Evolutionary conservation across 2,888 invertebrate species (phyloP), one percentile per base, ranked within the genome.

Genomic region (Pemphredon lugubris): DNA sequence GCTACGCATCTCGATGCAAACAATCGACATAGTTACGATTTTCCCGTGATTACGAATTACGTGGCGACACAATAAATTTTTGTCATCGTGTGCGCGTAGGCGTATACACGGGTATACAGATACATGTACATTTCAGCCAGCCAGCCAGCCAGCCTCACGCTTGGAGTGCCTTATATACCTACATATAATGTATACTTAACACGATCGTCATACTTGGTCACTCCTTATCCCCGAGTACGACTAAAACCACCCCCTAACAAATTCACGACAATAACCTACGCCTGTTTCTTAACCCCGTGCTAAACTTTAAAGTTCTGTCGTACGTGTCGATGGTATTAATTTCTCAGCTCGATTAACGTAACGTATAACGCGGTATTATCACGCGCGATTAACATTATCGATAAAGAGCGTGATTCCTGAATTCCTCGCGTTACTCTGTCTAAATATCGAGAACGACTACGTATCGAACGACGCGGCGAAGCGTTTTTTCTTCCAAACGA

Each of bases 91-190:
- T n/a, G n/a, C n/a, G n/a, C n/a, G 67, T 72, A 71, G 70, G 66
- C 72, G 71, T 66, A 73, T 76, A 77, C 61, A 70, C 65, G 23
- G 40, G 67, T 51, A 47, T 50, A 55, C 42, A 47, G 34, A 76
- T 79, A 79, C 76, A 81, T 80, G 76, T 83, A 79, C 77, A 81
- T 85, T 87, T 86, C 84, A 87, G 83, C 84, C 83, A 85, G 83
- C 81, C 84, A 87, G 83, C 84, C 83, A 85, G 83, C 81, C 84
- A 84, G 83, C 84, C 82, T 87, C 86, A 86, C 86, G 87, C 88
- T 88, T 89, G 83, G 87, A 88, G 87, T 88, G 85, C 83, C 79
- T 84, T 82, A 48, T 70, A 40, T 64, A 63, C 66, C 55, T 65
- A 45, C 71, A 69, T 59, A 66, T 76, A 70, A n/a, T n/a, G n/a